Conservation (phyloP, 2,797 vertebrate species). For the Schizopygopsis pylzovi region DNA sequence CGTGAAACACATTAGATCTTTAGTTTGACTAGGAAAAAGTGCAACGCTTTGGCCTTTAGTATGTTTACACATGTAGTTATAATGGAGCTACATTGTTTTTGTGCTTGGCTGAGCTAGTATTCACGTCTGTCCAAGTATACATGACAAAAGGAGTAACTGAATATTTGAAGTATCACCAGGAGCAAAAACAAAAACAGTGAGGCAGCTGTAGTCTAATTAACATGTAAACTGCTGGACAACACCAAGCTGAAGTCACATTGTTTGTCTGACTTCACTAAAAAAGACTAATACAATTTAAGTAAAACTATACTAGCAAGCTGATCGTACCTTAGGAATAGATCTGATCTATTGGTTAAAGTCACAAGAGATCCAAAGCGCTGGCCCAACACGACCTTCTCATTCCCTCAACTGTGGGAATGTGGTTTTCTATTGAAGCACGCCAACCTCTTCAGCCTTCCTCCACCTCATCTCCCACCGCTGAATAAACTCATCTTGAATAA, state of each 20-base stretch:
- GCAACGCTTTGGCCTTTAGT: neutral
- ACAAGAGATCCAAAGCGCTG: conserved; percentile 57
- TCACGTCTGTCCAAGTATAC: neutral
- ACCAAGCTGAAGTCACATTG: neutral
- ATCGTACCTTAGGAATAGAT: conserved; percentile 43
- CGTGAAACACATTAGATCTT: neutral
- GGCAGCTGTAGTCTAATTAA: neutral
- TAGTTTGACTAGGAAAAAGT: neutral
- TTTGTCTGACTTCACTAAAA: neutral
- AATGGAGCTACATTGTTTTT: neutral
- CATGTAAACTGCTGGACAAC: neutral
- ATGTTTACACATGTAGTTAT: neutral
- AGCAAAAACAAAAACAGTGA: neutral
- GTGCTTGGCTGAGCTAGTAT: neutral
- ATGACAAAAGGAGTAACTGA: neutral
- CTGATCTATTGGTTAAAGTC: conserved; percentile 64
- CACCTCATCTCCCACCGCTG: conserved; percentile 45
- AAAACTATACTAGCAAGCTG: neutral
- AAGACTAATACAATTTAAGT: neutral
- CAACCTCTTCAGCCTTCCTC: conserved; percentile 34
- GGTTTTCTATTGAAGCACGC: conserved; percentile 66
- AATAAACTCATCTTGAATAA: conserved; percentile 51
- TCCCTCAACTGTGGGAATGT: conserved; percentile 72
- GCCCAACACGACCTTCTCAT: conserved; percentile 63
- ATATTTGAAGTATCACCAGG: neutral